A percentile compares a stretch with the other conserved stretches of the same genome.
These are phyloP conservation scores for Crossaster papposus DNA, from an alignment of 53 echinoderm and acorn worm species.

Conservation along the genomic window DNA sequence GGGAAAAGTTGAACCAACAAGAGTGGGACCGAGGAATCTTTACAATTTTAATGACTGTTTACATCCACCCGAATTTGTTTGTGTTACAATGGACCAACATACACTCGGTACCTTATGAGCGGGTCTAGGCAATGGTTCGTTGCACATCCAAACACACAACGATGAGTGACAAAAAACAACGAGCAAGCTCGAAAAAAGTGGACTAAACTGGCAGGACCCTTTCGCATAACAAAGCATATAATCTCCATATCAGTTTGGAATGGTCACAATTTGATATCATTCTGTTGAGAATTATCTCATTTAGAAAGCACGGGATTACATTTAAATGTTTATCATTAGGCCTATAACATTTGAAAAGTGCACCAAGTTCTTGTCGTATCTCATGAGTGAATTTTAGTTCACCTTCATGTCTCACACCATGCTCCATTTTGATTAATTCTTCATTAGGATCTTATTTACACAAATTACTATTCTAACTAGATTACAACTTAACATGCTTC, in stretches of 20 bases:
- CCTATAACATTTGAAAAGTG: too few species aligned
- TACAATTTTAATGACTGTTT: slow-evolving; percentile 59
- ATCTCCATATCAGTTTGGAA: background rate
- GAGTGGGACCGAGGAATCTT: slow-evolving; percentile 21
- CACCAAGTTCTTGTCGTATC: background rate
- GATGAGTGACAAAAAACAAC: slow-evolving; percentile 56
- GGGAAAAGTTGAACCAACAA: slow-evolving; percentile 15
- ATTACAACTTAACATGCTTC: slow-evolving; percentile 34
- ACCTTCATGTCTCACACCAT: background rate
- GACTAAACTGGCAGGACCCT: background rate
- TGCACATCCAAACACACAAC: slow-evolving; percentile 48
- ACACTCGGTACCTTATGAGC: background rate
- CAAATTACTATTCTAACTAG: slow-evolving; percentile 26
- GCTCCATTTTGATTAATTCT: background rate
- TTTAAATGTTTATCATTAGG: background rate
- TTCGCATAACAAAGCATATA: background rate
- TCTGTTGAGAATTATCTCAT: background rate
- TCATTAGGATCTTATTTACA: background rate
- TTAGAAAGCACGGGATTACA: background rate
- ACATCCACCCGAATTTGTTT: slow-evolving; percentile 49
- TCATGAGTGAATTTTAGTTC: background rate
- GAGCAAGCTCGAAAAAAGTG: background rate
- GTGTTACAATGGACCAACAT: slow-evolving; percentile 52
- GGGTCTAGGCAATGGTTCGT: slow-evolving; percentile 12
- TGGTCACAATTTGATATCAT: background rate